A percentile compares a stretch with the other conserved stretches of the same genome.
phyloP scores from a whole-genome alignment of 2,113 vertebrate genomes.

The Ictidomys tridecemlineatus region DNA sequence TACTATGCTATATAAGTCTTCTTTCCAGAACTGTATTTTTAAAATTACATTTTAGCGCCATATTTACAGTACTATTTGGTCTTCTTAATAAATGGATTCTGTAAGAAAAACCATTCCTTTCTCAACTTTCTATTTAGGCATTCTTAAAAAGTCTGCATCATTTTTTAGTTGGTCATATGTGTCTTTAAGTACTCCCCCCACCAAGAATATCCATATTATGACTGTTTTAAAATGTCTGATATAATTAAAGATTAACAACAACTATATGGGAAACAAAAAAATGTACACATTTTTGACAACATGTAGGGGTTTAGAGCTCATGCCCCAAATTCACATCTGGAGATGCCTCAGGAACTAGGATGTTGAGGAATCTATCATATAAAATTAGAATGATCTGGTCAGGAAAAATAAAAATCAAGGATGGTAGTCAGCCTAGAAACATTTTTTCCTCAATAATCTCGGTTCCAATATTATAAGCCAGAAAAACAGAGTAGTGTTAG shows the following conservation, averaged over 20 bases:
- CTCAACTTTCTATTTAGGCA: neutral
- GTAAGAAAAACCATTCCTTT: constrained; percentile 4
- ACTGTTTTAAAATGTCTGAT: constrained; percentile 35
- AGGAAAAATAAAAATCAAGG: constrained; percentile 1
- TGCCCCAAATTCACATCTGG: constrained; percentile 10
- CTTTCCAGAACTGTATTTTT: neutral
- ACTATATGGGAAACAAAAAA: neutral
- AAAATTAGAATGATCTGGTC: neutral
- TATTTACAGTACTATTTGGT: neutral
- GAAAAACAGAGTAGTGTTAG: neutral
- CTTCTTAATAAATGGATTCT: constrained; percentile 19
- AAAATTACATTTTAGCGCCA: neutral
- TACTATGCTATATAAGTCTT: neutral
- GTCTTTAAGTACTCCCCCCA: neutral
- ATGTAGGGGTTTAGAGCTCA: neutral
- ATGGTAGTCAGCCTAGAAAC: neutral
- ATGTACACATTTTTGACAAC: neutral
- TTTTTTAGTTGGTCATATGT: constrained; percentile 25
- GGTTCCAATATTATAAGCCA: neutral
- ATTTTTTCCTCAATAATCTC: neutral
- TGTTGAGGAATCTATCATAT: neutral
- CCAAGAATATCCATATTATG: constrained; percentile 23
- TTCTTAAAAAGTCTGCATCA: neutral
- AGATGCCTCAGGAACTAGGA: neutral
- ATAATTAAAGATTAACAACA: constrained; percentile 29